These are phyloP conservation scores for Thermophis baileyi DNA, from an alignment of 2,113 vertebrate genomes.

Conservation along the genomic window DNA sequence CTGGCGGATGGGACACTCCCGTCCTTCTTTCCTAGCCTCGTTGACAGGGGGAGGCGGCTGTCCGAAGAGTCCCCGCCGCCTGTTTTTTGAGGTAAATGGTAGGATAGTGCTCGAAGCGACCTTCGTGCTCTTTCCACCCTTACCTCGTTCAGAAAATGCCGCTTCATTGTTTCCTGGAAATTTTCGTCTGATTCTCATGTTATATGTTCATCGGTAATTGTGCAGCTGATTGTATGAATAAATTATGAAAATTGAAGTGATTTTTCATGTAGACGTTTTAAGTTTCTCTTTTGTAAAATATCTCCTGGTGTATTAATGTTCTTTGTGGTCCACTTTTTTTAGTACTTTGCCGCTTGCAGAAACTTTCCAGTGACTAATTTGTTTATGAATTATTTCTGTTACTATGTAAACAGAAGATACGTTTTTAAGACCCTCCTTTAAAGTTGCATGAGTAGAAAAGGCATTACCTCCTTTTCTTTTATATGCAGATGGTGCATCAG, in stretches of 20 bases:
- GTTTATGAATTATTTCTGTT: not conserved
- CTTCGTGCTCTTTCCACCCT: not conserved
- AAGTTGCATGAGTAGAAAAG: not conserved
- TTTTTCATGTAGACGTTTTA: not conserved
- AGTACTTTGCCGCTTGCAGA: not conserved
- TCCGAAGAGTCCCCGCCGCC: not conserved
- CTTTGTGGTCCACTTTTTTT: not conserved
- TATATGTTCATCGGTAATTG: not conserved
- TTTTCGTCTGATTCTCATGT: not conserved
- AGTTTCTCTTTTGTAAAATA: not conserved
- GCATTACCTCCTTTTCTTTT: not conserved
- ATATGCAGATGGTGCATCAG: not conserved
- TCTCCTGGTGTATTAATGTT: not conserved
- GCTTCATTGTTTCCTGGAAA: not conserved
- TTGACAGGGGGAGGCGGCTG: not conserved
- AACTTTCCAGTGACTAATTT: not conserved
- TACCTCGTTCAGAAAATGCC: not conserved
- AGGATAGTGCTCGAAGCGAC: not conserved
- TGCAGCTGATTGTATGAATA: not conserved
- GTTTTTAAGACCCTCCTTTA: not conserved
- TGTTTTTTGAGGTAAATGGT: not conserved
- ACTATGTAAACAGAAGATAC: not conserved
- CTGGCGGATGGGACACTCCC: not conserved
- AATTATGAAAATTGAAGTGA: not conserved
- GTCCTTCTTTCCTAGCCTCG: not conserved